Percentiles rank a stretch among this genome's conserved stretches.
Evolutionary conservation across 2,113 vertebrate species (phyloP).

Genomic region (Apteryx owenii): DNA sequence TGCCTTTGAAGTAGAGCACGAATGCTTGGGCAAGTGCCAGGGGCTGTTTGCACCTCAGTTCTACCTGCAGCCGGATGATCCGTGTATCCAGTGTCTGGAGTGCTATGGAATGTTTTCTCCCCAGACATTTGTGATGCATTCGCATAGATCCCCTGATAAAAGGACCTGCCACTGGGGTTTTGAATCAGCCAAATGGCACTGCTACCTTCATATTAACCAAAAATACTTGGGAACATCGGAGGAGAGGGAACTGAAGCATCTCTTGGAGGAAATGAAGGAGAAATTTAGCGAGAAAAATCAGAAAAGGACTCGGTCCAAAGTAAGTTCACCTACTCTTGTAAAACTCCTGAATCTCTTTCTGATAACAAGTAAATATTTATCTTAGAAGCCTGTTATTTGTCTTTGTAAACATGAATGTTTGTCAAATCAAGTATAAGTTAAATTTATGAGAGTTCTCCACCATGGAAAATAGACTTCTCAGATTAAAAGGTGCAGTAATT

Average conservation of each 20-base stretch:
- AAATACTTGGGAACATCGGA: slow-evolving; percentile 89
- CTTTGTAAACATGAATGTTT: slow-evolving; percentile 21
- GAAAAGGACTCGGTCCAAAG: slow-evolving; percentile 88
- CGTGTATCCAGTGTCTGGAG: slow-evolving; percentile 94
- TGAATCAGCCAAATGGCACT: slow-evolving; percentile 97
- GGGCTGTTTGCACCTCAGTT: slow-evolving; percentile 95
- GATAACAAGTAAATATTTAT: background rate
- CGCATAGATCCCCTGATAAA: slow-evolving; percentile 95
- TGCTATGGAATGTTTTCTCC: slow-evolving; percentile 96
- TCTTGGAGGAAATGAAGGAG: slow-evolving; percentile 95
- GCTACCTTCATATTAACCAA: slow-evolving; percentile 94
- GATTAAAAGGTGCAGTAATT: background rate
- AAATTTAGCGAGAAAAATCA: slow-evolving; percentile 89
- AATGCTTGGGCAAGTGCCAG: slow-evolving; percentile 97
- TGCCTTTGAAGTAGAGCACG: slow-evolving; percentile 96
- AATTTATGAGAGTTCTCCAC: slow-evolving; percentile 21
- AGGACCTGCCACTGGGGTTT: slow-evolving; percentile 99
- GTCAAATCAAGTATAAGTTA: slow-evolving; percentile 32
- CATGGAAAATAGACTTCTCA: slow-evolving; percentile 32
- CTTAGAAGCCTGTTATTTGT: background rate
- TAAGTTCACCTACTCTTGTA: slow-evolving; percentile 77
- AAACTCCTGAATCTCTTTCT: background rate
- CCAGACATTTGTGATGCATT: slow-evolving; percentile 98
- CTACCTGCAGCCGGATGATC: slow-evolving; percentile 90
- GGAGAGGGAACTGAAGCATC: slow-evolving; percentile 86